phyloP scores from a whole-genome alignment of 1,140 invertebrate species.

The Nasonia giraulti region DNA sequence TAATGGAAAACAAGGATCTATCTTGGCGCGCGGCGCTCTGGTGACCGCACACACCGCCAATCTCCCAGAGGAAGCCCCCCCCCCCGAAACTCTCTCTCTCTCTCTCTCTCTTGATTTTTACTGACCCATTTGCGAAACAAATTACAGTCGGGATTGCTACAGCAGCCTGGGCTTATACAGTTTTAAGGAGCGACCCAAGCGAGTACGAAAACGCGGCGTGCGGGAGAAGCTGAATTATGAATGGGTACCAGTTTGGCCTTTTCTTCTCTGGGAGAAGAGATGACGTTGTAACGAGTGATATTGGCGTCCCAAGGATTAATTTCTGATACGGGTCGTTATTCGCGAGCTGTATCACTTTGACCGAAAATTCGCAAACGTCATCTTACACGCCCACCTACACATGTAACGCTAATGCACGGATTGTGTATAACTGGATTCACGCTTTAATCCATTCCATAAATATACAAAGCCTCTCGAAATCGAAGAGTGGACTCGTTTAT shows the following conservation, averaged over 20 bases:
- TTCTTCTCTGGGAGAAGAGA: too few species aligned
- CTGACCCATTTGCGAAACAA: slow-evolving; percentile 31
- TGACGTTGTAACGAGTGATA: too few species aligned
- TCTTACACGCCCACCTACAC: too few species aligned
- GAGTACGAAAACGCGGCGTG: too few species aligned
- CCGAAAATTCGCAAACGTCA: too few species aligned
- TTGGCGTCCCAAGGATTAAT: too few species aligned
- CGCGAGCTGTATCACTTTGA: too few species aligned
- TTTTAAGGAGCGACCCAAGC: too few species aligned
- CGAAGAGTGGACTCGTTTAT: neutral
- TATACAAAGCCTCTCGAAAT: neutral
- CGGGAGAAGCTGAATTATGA: slow-evolving; percentile 4
- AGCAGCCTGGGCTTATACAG: too few species aligned
- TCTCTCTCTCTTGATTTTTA: slow-evolving; percentile 1
- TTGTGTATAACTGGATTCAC: neutral
- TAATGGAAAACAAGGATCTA: slow-evolving; percentile 48
- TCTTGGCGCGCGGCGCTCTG: neutral
- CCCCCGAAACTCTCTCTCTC: neutral
- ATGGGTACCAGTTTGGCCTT: neutral
- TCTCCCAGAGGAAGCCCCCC: neutral
- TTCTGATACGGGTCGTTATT: too few species aligned
- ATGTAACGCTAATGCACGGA: too few species aligned
- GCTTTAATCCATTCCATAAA: neutral
- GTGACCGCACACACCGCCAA: slow-evolving; percentile 15
- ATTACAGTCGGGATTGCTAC: neutral